Evolutionary conservation across 2,797 vertebrate species (phyloP).

Genomic region (Notoglanidium macrostoma): DNA sequence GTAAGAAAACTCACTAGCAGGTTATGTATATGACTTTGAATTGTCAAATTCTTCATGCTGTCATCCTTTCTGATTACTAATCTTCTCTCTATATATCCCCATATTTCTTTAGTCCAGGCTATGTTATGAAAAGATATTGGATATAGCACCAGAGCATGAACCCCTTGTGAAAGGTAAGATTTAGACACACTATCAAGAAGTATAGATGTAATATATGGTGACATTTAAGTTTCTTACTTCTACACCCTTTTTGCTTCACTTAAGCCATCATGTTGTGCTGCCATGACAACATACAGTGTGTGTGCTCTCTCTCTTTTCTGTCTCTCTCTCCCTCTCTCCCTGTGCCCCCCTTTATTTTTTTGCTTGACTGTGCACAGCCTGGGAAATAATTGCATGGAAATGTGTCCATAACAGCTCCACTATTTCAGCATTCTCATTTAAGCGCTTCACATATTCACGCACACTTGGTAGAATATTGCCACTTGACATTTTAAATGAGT

Average conservation of each 20-base stretch:
- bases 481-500: conserved; percentile 17
- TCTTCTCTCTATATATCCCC: conserved; percentile 8
- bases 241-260: background rate
- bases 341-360: background rate
- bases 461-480: background rate
- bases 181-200: conserved; percentile 13
- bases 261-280: background rate
- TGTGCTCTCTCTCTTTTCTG: background rate
- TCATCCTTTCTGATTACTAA: background rate
- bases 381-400: conserved; percentile 4
- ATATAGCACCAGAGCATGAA: conserved; percentile 76
- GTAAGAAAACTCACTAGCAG: conserved; percentile 65
- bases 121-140: conserved; percentile 82
- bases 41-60: background rate
- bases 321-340: background rate
- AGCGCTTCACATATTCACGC: too few relatives aligned
- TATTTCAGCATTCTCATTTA: background rate
- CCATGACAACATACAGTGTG: conserved; percentile 3
- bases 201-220: background rate
- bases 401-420: background rate
- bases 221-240: conserved; percentile 19
- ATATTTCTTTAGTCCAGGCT: conserved; percentile 75
- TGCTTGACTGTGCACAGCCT: background rate
- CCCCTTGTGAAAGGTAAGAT: conserved; percentile 80
- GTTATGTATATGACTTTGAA: background rate